phyloP scores from a whole-genome alignment of 2,113 vertebrate genomes.

The Sapayoa aenigma region DNA sequence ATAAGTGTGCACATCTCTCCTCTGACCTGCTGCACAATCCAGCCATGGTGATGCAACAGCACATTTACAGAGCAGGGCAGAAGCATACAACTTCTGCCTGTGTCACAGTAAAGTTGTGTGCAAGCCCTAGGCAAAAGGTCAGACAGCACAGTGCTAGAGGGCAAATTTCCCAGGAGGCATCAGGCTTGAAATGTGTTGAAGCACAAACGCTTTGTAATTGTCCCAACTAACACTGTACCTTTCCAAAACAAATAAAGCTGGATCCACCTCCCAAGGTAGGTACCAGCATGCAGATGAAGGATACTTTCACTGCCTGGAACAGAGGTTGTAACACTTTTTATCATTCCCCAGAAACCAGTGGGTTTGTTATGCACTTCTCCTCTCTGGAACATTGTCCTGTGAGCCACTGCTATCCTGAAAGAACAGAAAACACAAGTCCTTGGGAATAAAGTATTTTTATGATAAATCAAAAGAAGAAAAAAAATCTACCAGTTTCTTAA shows the following conservation, averaged over 20 bases:
- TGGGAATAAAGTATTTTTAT: background rate
- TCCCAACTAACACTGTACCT: background rate
- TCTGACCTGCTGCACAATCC: background rate
- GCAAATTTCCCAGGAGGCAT: background rate
- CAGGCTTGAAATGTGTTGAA: background rate
- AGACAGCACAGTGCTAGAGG: background rate
- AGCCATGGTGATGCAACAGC: background rate
- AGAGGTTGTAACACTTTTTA: constrained; percentile 95
- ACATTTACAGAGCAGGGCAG: background rate
- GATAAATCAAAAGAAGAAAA: background rate
- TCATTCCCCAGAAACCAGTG: constrained; percentile 96
- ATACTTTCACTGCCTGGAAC: constrained; percentile 94
- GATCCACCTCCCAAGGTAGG: background rate
- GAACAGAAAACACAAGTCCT: constrained; percentile 39
- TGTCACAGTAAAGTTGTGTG: background rate
- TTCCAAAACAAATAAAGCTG: background rate
- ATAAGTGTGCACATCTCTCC: background rate
- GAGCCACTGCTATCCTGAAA: constrained; percentile 92
- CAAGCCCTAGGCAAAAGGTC: background rate
- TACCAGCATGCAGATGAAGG: constrained; percentile 69
- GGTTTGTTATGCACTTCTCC: constrained; percentile 94
- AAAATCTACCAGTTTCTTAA: background rate
- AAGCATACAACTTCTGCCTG: background rate
- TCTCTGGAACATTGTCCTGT: constrained; percentile 93
- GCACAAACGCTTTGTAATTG: background rate